Evolutionary conservation across 2,888 invertebrate genomes (phyloP), one percentile per base, ranked within the genome.

Genomic region (Aporophyla lueneburgensis): DNA sequence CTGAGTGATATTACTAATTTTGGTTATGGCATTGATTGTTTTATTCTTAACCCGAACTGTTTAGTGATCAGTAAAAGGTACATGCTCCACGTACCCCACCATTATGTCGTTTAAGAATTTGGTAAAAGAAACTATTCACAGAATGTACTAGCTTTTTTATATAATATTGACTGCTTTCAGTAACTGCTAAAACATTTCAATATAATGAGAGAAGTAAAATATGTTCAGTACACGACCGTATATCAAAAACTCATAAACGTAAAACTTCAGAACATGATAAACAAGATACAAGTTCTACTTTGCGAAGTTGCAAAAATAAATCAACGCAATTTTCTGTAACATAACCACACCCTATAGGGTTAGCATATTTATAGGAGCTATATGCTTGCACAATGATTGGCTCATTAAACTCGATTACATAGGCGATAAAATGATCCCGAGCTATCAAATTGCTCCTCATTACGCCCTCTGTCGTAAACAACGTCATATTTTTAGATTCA

Each of bases 351-450:
- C 54, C 33, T 33, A 68, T 56, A 46, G 53, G 65, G 51, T n/a
- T 53, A 12, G 54, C n/a, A 74, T 87, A 87, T 87, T 83, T 87
- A 83, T 89, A 87, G 66, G 62, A 33, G 63, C 62, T 49, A 71
- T 75, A 77, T 68, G 78, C 79, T 83, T 73, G 75, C 76, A 74
- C 75, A 81, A 81, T 84, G 74, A 81, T 81, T 81, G 80, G 74
- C 74, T 89, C 88, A 85, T 88, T 88, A 86, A 81, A 74, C 73
- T 24, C 65, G 77, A 86, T 88, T 85, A 89, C 87, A 81, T 71
- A 51, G 74, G 49, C 89, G 79, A 86, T 88, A 86, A 88, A 88
- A 76, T 83, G 79, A 86, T 87, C 73, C 80, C 27, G 66, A 61
- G 75, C 75, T 76, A 83, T 86, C 87, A 78, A 81, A 80, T 89